phyloP scores from a whole-genome alignment of 2,888 invertebrate genomes.

The Crossocerus cetratus region DNA sequence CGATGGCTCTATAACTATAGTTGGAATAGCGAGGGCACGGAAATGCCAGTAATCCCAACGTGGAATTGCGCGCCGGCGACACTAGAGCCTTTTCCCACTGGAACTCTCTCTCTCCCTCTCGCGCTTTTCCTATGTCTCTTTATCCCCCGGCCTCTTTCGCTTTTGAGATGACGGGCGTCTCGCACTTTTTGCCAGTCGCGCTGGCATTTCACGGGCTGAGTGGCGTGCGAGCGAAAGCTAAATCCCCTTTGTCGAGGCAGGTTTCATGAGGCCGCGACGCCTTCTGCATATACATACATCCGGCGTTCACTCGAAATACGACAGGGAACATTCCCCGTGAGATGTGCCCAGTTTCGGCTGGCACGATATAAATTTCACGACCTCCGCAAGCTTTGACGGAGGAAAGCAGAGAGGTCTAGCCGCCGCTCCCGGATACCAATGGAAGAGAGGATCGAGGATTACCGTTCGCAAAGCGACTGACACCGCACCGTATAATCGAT shows the following conservation, averaged over 20 bases:
- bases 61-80: slow-evolving; percentile 15
- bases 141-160: not conserved
- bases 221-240: slow-evolving; percentile 9
- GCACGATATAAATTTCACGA: too few relatives aligned
- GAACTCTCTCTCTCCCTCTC: too few relatives aligned
- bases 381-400: too few relatives aligned
- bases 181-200: slow-evolving; percentile 6
- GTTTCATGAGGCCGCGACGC: slow-evolving; percentile 16
- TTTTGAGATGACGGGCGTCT: not conserved
- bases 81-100: not conserved
- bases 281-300: too few relatives aligned
- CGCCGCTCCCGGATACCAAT: not conserved
- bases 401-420: not conserved
- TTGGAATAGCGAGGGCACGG: not conserved
- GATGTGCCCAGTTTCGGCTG: too few relatives aligned
- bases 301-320: too few relatives aligned
- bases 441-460: slow-evolving; percentile 35
- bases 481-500: slow-evolving; percentile 27
- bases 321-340: too few relatives aligned
- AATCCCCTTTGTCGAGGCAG: slow-evolving; percentile 19
- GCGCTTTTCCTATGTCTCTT: not conserved
- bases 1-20: too few relatives aligned
- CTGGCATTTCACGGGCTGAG: slow-evolving; percentile 8
- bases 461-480: slow-evolving; percentile 14
- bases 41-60: slow-evolving; percentile 26